A percentile compares a stretch with the other conserved stretches of the same genome.
Conservation (phyloP, 2,113 vertebrate species). For the Phalacrocorax pelagicus region DNA sequence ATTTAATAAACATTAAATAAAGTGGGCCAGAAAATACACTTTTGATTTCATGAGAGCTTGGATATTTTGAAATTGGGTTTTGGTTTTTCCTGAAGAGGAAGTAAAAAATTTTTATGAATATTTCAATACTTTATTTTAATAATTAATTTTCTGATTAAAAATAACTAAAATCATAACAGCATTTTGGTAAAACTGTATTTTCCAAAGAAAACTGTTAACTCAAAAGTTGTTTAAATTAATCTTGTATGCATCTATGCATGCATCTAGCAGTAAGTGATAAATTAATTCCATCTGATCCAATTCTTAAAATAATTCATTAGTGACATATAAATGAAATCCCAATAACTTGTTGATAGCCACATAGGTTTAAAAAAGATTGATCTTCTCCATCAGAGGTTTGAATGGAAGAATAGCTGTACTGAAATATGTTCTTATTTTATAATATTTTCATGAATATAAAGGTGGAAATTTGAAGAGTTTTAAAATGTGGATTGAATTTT, state of each 20-base stretch:
- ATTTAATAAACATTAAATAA: not conserved
- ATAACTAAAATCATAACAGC: not conserved
- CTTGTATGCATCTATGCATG: not conserved
- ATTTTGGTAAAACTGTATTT: not conserved
- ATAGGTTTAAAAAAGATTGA: accelerated
- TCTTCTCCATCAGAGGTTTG: not conserved
- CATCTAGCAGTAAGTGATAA: not conserved
- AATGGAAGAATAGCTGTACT: not conserved
- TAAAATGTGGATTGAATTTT: not conserved
- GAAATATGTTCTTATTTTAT: not conserved
- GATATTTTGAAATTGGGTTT: not conserved
- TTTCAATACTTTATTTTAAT: not conserved
- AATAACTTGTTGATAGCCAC: not conserved
- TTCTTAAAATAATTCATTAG: not conserved
- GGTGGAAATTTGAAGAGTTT: not conserved
- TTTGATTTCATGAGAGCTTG: not conserved
- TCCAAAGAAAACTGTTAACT: not conserved
- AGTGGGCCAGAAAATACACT: not conserved
- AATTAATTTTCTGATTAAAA: not conserved
- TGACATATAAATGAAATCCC: not conserved
- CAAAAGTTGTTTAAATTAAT: not conserved
- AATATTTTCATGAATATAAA: not conserved
- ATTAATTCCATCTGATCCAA: not conserved
- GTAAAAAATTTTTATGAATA: not conserved
- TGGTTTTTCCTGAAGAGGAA: not conserved